A percentile compares a stretch with the other conserved stretches of the same genome.
These are phyloP conservation scores for Euphydryas editha DNA, from an alignment of 2,888 invertebrate species.

Conservation along the genomic window DNA sequence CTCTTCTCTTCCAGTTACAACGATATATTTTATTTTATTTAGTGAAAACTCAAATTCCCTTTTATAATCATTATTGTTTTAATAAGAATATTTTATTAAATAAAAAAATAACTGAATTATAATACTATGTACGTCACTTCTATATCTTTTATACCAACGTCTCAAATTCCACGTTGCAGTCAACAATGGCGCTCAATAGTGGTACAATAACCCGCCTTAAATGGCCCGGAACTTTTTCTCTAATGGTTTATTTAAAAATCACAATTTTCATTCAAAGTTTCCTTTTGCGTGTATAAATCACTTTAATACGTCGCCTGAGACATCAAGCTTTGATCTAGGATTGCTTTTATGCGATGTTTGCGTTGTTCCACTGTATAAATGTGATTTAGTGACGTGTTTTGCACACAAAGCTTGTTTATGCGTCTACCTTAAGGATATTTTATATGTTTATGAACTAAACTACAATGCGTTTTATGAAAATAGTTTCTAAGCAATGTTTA, in stretches of 20 bases:
- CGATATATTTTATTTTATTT: too few species aligned
- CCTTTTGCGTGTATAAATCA: constrained; percentile 74
- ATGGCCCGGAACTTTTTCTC: constrained; percentile 81
- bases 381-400: constrained; percentile 74
- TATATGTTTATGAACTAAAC: too few species aligned
- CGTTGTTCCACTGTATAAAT: constrained; percentile 64
- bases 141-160: constrained; percentile 45
- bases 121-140: constrained; percentile 19
- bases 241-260: constrained; percentile 82
- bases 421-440: constrained; percentile 30
- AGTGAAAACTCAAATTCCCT: too few species aligned
- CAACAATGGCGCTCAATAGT: constrained; percentile 76
- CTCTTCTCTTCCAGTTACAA: too few species aligned
- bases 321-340: constrained; percentile 77
- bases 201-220: constrained; percentile 79
- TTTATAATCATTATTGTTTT: too few species aligned
- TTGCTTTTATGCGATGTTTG: constrained; percentile 81
- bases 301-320: constrained; percentile 73
- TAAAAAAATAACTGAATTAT: too few species aligned
- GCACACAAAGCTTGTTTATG: constrained; percentile 50
- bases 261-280: constrained; percentile 79
- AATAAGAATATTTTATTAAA: too few species aligned
- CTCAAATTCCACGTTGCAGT: constrained; percentile 60
- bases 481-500: neutral
- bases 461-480: constrained; percentile 12